Conservation (phyloP, 2,888 invertebrate species). For the Uropetala carovei region DNA sequence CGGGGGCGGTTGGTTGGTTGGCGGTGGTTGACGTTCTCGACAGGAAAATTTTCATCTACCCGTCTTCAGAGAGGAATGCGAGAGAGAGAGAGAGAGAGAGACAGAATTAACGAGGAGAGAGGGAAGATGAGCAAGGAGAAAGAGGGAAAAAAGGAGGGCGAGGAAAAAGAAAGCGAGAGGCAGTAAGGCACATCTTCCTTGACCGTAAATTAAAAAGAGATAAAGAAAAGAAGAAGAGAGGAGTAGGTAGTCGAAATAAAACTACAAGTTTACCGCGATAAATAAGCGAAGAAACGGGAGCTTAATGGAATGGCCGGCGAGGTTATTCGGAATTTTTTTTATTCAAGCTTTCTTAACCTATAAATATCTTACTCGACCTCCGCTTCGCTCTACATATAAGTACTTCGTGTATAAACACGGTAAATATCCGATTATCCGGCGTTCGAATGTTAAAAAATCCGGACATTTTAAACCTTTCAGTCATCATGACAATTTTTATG, state of each 20-base stretch:
- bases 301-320: neutral
- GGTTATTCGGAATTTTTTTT: neutral
- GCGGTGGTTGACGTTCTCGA: too few relatives aligned
- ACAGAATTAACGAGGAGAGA: neutral
- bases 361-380: neutral
- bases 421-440: too few relatives aligned
- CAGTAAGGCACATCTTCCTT: neutral
- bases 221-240: neutral
- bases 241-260: neutral
- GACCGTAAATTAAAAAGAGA: conserved; percentile 5
- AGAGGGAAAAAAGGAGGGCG: neutral
- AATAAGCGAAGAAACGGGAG: neutral
- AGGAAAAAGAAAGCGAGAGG: neutral
- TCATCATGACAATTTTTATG: too few relatives aligned
- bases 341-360: neutral
- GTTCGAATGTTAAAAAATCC: too few relatives aligned
- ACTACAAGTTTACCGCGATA: neutral
- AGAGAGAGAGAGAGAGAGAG: neutral
- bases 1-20: neutral
- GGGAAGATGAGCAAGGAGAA: neutral
- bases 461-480: too few relatives aligned
- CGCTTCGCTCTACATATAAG: neutral
- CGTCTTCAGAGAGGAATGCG: neutral
- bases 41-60: neutral
- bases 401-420: too few relatives aligned